phyloP scores from a whole-genome alignment of 2,113 vertebrate genomes.

The Trogon melanurus region DNA sequence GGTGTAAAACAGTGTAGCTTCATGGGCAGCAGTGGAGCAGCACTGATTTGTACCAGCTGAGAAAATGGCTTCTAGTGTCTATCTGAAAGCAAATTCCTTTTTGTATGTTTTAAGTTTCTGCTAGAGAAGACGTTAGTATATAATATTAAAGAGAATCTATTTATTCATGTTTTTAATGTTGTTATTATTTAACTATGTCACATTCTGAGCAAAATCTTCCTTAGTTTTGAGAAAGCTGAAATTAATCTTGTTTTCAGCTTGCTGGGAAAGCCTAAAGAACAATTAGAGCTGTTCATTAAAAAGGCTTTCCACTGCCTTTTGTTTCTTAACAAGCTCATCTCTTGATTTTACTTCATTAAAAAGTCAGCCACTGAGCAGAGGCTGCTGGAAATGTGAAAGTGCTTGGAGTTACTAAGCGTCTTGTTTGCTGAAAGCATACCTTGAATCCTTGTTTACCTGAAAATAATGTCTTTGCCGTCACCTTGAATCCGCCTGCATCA shows the following conservation, averaged over 20 bases:
- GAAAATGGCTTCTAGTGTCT: neutral
- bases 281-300: neutral
- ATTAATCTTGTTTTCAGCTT: neutral
- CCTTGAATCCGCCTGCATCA: constrained; percentile 12
- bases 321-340: constrained; percentile 9
- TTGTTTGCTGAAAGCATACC: neutral
- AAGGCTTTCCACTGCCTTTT: neutral
- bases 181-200: neutral
- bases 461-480: constrained; percentile 29
- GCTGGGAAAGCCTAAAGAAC: neutral
- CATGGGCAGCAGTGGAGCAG: neutral
- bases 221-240: neutral
- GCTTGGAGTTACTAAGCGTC: constrained; percentile 9
- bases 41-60: neutral
- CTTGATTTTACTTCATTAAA: constrained; percentile 16
- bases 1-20: neutral
- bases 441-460: constrained; percentile 10
- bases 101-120: neutral
- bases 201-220: neutral
- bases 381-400: neutral
- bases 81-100: neutral
- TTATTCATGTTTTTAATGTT: neutral
- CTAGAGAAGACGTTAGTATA: neutral
- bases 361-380: neutral
- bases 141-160: neutral